These are phyloP conservation scores for Dendrophyllia cribrosa DNA, from an alignment of 64 coral and sea anemone genomes.

Conservation along the genomic window DNA sequence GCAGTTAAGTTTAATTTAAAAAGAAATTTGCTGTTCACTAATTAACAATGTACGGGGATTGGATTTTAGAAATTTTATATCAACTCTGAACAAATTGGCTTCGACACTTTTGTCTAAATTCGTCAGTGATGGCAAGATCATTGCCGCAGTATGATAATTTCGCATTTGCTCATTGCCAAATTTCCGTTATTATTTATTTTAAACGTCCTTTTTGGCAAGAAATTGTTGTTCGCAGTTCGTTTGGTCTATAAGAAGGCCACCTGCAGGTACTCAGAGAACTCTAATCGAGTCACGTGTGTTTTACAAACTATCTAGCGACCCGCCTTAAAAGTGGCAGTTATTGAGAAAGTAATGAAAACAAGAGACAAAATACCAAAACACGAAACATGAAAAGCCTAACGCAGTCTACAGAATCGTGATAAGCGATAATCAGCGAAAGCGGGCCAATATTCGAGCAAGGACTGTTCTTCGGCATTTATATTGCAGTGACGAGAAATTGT, in stretches of 20 bases:
- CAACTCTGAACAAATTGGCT: no score
- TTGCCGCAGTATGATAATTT: no score
- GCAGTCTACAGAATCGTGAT: no score
- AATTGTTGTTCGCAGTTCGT: not conserved
- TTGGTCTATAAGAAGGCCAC: not conserved
- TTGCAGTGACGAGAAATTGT: not conserved
- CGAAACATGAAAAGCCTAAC: not conserved
- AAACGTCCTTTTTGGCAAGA: not conserved
- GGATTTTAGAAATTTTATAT: no score
- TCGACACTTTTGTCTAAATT: no score
- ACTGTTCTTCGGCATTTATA: no score
- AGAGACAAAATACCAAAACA: not conserved
- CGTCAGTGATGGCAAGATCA: no score
- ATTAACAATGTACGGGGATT: no score
- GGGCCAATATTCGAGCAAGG: no score
- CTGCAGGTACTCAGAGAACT: not conserved
- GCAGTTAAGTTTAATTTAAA: no score
- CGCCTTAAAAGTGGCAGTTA: not conserved
- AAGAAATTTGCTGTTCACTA: no score
- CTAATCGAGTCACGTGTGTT: slow-evolving; percentile 13
- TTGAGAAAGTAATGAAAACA: not conserved
- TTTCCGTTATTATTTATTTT: not conserved
- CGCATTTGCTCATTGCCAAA: not conserved
- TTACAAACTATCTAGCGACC: not conserved
- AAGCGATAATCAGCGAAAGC: no score